Evolutionary conservation across 2,888 invertebrate genomes (phyloP).

Genomic region (Terebella lapidaria): DNA sequence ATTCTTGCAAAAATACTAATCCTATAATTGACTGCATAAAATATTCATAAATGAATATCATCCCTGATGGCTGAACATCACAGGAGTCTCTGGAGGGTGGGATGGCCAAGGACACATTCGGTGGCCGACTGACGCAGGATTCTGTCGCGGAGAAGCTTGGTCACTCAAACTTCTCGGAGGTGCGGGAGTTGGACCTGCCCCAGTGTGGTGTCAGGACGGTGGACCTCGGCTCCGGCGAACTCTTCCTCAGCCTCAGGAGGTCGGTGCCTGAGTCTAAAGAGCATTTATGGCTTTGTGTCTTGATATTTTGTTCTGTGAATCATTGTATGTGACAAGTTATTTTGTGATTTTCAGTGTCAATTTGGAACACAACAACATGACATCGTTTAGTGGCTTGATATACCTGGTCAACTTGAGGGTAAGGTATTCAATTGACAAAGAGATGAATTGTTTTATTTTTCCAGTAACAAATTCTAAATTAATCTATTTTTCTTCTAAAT

Average conservation of each 20-base stretch:
- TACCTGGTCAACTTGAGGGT: conserved; percentile 49
- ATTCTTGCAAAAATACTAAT: too few species aligned
- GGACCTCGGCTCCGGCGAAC: conserved; percentile 46
- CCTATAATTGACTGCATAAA: neutral
- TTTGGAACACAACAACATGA: conserved; percentile 52
- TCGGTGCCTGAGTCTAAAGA: too few species aligned
- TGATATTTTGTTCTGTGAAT: too few species aligned
- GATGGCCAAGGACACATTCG: conserved; percentile 50
- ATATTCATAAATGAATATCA: neutral
- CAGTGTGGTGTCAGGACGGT: conserved; percentile 45
- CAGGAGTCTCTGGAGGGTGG: conserved; percentile 44
- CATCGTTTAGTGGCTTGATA: conserved; percentile 50
- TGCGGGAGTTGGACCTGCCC: conserved; percentile 50
- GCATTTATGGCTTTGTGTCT: too few species aligned
- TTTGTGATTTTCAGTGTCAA: conserved; percentile 51
- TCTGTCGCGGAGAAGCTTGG: conserved; percentile 51
- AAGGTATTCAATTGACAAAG: conserved; percentile 15
- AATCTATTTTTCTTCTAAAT: neutral
- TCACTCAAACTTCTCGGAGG: conserved; percentile 46
- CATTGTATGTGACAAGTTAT: too few species aligned
- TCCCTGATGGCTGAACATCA: neutral
- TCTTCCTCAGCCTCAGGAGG: conserved; percentile 49
- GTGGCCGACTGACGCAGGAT: conserved; percentile 51
- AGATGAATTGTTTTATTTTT: neutral
- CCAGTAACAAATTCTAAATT: neutral